A percentile compares a stretch with the other conserved stretches of the same genome.
phyloP scores from a whole-genome alignment of 1,140 invertebrate species.

The Lordiphosa clarofinis region DNA sequence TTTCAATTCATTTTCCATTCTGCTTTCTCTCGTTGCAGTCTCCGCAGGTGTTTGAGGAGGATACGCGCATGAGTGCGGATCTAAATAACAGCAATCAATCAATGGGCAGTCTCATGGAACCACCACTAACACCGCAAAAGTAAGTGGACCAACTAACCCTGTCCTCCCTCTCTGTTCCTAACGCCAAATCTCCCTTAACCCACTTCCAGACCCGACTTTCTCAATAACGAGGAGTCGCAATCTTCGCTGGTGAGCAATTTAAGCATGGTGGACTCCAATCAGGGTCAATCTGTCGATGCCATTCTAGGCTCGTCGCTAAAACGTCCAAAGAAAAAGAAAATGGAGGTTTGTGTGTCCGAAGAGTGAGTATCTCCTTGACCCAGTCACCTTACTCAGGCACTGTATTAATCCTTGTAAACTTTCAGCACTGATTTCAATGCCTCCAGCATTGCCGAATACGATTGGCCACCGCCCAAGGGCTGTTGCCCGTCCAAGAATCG shows the following conservation, averaged over 20 bases:
- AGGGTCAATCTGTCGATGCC: constrained; percentile 54
- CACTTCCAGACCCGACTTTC: constrained; percentile 79
- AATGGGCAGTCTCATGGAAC: constrained; percentile 73
- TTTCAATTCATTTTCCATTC: background rate
- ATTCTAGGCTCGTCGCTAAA: constrained; percentile 52
- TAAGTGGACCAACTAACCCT: constrained; percentile 74
- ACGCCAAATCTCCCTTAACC: background rate
- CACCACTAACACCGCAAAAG: constrained; percentile 72
- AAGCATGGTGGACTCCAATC: constrained; percentile 68
- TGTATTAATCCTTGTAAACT: too few species aligned
- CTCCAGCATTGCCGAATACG: constrained; percentile 95
- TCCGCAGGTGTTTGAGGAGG: constrained; percentile 88
- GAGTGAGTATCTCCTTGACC: constrained; percentile 71
- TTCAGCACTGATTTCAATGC: constrained; percentile 86
- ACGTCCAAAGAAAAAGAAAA: constrained; percentile 85
- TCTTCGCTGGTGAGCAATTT: constrained; percentile 86
- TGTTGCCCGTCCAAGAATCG: constrained; percentile 83
- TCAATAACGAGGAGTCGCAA: constrained; percentile 88
- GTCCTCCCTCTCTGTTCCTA: too few species aligned
- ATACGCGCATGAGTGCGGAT: constrained; percentile 93
- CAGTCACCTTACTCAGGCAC: too few species aligned
- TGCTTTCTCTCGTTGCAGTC: constrained; percentile 36
- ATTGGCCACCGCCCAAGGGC: constrained; percentile 88
- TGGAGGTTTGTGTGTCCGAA: constrained; percentile 87
- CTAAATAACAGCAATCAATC: constrained; percentile 80